Evolutionary conservation across 2,888 invertebrate species (phyloP), one percentile per base, ranked within the genome.

Genomic region (Acleris laterana): DNA sequence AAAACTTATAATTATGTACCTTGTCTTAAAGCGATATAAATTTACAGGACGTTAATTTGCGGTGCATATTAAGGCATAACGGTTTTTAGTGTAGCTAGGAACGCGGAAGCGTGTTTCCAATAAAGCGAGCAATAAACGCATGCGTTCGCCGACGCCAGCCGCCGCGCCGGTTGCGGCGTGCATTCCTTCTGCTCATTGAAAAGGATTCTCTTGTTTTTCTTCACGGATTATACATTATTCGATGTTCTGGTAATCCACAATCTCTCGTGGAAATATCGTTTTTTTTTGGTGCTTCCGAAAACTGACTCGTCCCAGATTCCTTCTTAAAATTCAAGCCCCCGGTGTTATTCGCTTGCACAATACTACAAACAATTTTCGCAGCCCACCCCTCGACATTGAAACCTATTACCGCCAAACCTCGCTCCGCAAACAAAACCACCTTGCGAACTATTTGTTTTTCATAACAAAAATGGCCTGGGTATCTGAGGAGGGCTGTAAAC

Each of bases 61-160:
- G 50, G 19, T 77, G 80, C 81, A 84, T 83, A 77, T 81, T 81
- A 87, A 78, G 71, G 17, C 73, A 77, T 85, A 88, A 84, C 84
- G 81, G 85, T 81, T 77, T 74, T 76, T 74, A 71, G 74, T 72
- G 76, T 74, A 76, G 75, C 73, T 77, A 82, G 85, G 87, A 88
- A 89, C 84, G 88, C 89, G 88, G 88, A 88, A 90, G 83, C 77
- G 77, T 80, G 82, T 83, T 87, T 88, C 86, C 87, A 85, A 88
- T 89, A 90, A 86, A 84, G 78, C 84, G 80, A 81, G 84, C 82
- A 84, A 85, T 87, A 88, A 86, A 84, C 77, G 79, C 81, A 78
- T 77, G 76, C 79, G 81, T 78, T 78, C 82, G 80, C 77, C 71
- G 75, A 74, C 73, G 61, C 68, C 70, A 63, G 42, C 58, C 59